These are phyloP conservation scores for Leptopilina boulardi DNA, from an alignment of 1,140 invertebrate species.

Conservation along the genomic window DNA sequence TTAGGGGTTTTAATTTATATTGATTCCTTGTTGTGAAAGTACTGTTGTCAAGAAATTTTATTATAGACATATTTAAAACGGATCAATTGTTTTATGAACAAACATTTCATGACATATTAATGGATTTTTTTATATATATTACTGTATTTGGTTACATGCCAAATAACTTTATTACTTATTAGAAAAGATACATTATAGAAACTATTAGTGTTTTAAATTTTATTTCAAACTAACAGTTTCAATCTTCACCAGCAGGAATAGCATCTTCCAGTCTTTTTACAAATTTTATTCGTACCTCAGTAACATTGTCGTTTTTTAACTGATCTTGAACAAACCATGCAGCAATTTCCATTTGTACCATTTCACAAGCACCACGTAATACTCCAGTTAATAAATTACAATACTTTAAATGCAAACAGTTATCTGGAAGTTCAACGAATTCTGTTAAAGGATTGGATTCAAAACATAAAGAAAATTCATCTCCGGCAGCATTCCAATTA, in stretches of 20 bases:
- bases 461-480: constrained; percentile 97
- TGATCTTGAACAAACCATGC: constrained; percentile 93
- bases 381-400: constrained; percentile 96
- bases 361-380: constrained; percentile 95
- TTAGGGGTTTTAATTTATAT: too few relatives aligned
- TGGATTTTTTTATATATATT: too few relatives aligned
- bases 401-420: constrained; percentile 91
- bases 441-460: constrained; percentile 98
- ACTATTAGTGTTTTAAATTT: not conserved
- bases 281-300: constrained; percentile 97
- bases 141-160: too few relatives aligned
- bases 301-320: constrained; percentile 94
- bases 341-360: constrained; percentile 92
- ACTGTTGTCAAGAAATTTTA: too few relatives aligned
- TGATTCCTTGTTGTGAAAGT: too few relatives aligned
- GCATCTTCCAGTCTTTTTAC: constrained; percentile 97
- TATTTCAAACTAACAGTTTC: constrained; percentile 62
- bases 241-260: constrained; percentile 98
- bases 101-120: too few relatives aligned
- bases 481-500: constrained; percentile 94
- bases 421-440: constrained; percentile 97
- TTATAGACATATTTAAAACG: too few relatives aligned
- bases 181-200: too few relatives aligned
- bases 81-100: too few relatives aligned
- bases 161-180: too few relatives aligned